Conservation (phyloP, 2,113 vertebrate genomes). For the Marmota monax region DNA sequence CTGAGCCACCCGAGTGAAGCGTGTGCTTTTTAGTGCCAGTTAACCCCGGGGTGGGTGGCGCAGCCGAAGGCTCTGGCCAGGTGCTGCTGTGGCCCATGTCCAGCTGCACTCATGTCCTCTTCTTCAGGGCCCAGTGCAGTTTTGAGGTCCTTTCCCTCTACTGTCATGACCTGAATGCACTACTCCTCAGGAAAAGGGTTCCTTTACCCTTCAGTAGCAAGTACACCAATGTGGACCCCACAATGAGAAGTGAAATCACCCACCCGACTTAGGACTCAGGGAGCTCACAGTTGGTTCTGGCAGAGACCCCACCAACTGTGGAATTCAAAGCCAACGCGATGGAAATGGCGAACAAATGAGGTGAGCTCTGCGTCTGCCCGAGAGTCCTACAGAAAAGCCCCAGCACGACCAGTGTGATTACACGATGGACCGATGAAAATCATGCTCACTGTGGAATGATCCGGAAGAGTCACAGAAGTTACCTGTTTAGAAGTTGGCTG, state of each 20-base stretch:
- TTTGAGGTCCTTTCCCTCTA: constrained; percentile 86
- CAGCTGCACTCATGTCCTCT: constrained; percentile 84
- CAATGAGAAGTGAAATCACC: constrained; percentile 56
- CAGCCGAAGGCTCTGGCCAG: constrained; percentile 86
- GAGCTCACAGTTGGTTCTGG: constrained; percentile 40
- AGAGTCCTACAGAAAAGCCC: constrained; percentile 46
- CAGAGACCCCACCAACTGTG: constrained; percentile 27
- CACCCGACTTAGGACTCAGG: constrained; percentile 43
- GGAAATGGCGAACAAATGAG: constrained; percentile 32
- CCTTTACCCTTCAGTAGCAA: constrained; percentile 76
- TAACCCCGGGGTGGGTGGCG: constrained; percentile 63
- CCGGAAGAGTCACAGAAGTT: constrained; percentile 77
- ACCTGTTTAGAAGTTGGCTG: constrained; percentile 84
- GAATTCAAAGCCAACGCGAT: constrained; percentile 77
- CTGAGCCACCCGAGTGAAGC: not conserved
- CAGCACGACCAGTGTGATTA: constrained; percentile 59
- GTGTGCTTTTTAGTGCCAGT: constrained; percentile 82
- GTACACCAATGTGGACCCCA: constrained; percentile 39
- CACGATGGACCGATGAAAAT: constrained; percentile 54
- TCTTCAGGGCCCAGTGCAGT: constrained; percentile 85
- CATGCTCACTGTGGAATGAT: constrained; percentile 67
- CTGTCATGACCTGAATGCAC: constrained; percentile 84
- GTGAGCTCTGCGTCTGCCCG: constrained; percentile 53
- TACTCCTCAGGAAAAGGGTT: constrained; percentile 86
- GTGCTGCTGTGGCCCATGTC: constrained; percentile 88